Evolutionary conservation across 2,113 vertebrate species (phyloP), one percentile per base, ranked within the genome.

Genomic region (Labeo catla): DNA sequence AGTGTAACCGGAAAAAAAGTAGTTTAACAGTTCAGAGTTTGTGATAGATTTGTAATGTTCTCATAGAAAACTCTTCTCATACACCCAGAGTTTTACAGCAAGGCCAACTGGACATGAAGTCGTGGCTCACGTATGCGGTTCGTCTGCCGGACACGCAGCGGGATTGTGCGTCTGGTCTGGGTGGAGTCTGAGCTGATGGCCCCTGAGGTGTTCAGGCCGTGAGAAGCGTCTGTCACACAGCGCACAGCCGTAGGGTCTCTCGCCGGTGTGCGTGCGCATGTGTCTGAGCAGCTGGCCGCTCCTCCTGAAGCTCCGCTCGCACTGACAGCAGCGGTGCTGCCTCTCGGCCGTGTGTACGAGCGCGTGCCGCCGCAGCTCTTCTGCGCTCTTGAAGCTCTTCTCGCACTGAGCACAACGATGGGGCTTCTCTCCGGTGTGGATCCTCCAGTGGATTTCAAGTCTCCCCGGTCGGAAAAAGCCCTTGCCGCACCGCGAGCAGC

Each of bases 261-360:
- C 63, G 13, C 61, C 63, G 63, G 63, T 65, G 49, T 76, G 74
- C 34, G 8, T 28, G 15, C 49, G 74, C 43, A 76, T 28, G 74
- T 76, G 74, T 76, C 74, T 76, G n/a, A 13, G 7, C 47, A 76
- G 23, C 11, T 76, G 74, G 4, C 74, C 74, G 23, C 23, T 76
- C 3, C 74, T 49, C 2, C n/a, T 76, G 74, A 76, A 76, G 50
- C 74, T 52, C 23, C 2, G 4, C 1, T 52, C 47, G 28, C 74
- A 76, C n/a, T 76, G n/a, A 34, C n/a, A 23, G 13, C 74, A 76
- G n/a, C 52, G 49, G 47, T 28, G 28, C 4, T 13, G 13, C 8
- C 23, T 76, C 0, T 76, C 21, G 15, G 10, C 74, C 49, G 74
- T 2, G 47, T 76, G 74, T 34, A 23, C 15, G 47, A 0, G n/a